Conservation (phyloP, 1,140 invertebrate genomes). For the Bathynomus jamesi region DNA sequence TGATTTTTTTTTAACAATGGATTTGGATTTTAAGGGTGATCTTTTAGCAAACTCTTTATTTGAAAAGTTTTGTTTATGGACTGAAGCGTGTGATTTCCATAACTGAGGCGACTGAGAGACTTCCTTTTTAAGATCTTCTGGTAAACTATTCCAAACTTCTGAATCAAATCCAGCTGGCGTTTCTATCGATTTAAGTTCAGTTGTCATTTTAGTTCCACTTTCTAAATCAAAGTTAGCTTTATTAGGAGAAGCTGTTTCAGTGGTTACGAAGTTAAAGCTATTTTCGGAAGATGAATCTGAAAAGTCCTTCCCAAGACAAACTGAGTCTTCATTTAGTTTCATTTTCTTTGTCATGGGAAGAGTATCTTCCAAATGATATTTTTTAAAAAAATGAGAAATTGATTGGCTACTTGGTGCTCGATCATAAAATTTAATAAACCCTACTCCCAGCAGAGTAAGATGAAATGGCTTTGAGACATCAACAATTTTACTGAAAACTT, state of each 20-base stretch:
- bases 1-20: background rate
- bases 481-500: conserved; percentile 62
- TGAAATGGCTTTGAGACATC: conserved; percentile 63
- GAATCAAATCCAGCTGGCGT: background rate
- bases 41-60: too few species aligned
- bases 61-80: too few species aligned
- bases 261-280: background rate
- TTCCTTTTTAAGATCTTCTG: background rate
- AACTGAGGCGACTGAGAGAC: background rate
- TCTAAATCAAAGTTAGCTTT: too few species aligned
- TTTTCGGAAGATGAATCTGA: background rate
- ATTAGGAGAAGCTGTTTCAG: too few species aligned
- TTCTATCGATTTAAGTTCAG: background rate
- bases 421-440: conserved; percentile 69
- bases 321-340: too few species aligned
- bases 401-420: conserved; percentile 54
- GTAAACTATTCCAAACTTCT: background rate
- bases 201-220: background rate
- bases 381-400: conserved; percentile 57
- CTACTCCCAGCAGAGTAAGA: conserved; percentile 64
- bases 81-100: background rate
- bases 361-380: background rate
- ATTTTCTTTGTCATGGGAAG: background rate
- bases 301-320: too few species aligned
- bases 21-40: background rate